A percentile compares a stretch with the other conserved stretches of the same genome.
Conservation (phyloP, 2,797 vertebrate genomes). For the Garrulus glandarius region DNA sequence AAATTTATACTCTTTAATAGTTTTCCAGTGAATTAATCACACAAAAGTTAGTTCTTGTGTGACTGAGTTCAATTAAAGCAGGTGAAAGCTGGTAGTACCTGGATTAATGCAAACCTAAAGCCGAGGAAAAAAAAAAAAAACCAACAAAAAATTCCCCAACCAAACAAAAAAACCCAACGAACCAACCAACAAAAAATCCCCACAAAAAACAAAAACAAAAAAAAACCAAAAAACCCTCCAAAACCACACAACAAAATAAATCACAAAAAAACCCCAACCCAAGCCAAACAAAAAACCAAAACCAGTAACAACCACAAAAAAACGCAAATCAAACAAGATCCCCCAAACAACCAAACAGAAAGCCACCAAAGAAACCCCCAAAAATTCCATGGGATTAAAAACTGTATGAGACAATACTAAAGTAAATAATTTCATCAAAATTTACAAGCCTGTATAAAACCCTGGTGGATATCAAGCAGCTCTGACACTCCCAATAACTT, state of each 20-base stretch:
- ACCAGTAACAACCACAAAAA: neutral
- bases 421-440: neutral
- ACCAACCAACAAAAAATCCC: neutral
- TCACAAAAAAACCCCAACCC: too few species aligned
- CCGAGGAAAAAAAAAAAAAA: too few species aligned
- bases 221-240: neutral
- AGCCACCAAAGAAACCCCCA: neutral
- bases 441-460: neutral
- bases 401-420: neutral
- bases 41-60: neutral
- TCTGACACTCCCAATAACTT: neutral
- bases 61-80: neutral
- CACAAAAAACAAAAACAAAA: neutral
- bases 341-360: neutral
- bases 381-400: neutral
- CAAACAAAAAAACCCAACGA: neutral
- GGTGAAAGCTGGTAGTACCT: neutral
- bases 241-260: neutral
- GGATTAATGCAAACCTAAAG: neutral
- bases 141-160: neutral
- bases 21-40: neutral
- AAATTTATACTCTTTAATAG: neutral
- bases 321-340: too few species aligned
- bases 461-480: neutral
- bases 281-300: neutral